These are phyloP conservation scores for Erpobdella octoculata DNA, from an alignment of 2,888 invertebrate species.

Conservation along the genomic window DNA sequence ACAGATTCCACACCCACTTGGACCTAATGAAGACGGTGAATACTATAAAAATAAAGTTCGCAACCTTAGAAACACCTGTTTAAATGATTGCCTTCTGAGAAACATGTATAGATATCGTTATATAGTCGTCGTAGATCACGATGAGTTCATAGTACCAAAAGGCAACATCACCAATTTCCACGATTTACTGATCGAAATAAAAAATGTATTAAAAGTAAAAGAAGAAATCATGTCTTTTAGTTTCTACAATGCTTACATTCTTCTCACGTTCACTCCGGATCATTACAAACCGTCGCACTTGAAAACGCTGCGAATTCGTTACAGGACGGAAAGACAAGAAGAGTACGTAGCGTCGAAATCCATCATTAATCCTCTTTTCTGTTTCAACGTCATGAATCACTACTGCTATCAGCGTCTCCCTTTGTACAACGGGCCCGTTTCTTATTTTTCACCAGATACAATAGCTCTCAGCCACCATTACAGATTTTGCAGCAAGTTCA, in stretches of 20 bases:
- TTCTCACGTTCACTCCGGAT: constrained; percentile 27
- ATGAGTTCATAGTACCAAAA: constrained; percentile 33
- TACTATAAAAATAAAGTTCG: constrained; percentile 13
- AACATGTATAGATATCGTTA: constrained; percentile 34
- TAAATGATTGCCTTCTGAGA: constrained; percentile 38
- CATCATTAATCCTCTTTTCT: constrained; percentile 30
- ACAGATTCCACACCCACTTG: constrained; percentile 32
- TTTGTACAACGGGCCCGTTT: neutral
- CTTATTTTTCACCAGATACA: constrained; percentile 21
- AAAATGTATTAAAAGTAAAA: too few relatives aligned
- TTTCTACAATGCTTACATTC: constrained; percentile 35
- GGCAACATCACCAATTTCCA: constrained; percentile 13
- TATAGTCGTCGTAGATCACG: constrained; percentile 29
- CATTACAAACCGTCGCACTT: constrained; percentile 17
- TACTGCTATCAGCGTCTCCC: constrained; percentile 33
- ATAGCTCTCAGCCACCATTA: constrained; percentile 36
- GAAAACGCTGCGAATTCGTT: constrained; percentile 11
- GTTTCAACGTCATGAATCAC: constrained; percentile 37
- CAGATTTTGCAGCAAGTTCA: constrained; percentile 26
- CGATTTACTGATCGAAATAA: neutral
- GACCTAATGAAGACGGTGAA: neutral
- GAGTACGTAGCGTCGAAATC: constrained; percentile 30
- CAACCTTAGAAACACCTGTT: constrained; percentile 29
- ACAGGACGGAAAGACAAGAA: constrained; percentile 14
- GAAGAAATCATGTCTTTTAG: constrained; percentile 30